Evolutionary conservation across 2,797 vertebrate genomes (phyloP).

Genomic region (Luscinia luscinia): DNA sequence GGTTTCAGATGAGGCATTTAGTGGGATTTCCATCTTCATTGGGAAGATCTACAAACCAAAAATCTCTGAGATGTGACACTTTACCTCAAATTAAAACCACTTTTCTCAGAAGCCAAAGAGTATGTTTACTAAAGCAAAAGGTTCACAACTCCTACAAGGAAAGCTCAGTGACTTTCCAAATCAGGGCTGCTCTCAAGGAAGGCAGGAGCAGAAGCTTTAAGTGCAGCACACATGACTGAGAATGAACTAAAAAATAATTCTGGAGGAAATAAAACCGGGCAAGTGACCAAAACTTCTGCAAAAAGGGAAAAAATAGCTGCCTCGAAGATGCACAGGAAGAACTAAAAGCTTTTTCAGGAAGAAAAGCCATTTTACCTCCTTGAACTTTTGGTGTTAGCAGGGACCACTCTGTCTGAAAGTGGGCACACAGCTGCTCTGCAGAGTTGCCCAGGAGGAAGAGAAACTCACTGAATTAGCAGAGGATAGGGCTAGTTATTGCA

Average conservation of each 20-base stretch:
- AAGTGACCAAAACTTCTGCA: neutral
- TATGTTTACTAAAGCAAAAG: neutral
- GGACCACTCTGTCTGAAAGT: neutral
- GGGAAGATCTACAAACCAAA: neutral
- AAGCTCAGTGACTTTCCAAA: neutral
- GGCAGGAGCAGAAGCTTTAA: neutral
- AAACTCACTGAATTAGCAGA: neutral
- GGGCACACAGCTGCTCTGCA: neutral
- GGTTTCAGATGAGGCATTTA: neutral
- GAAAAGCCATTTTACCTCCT: neutral
- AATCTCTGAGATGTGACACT: neutral
- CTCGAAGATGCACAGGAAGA: neutral
- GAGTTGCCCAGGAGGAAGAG: neutral
- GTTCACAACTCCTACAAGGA: neutral
- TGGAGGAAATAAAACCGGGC: conserved; percentile 27
- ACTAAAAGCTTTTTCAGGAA: conserved; percentile 4
- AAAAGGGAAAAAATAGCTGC: neutral
- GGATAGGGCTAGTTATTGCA: neutral
- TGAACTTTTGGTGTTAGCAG: neutral
- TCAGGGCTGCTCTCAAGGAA: neutral
- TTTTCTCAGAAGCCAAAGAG: neutral
- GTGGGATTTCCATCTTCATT: neutral
- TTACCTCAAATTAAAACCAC: neutral
- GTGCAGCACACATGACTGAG: neutral
- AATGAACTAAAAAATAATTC: neutral